A percentile compares a stretch with the other conserved stretches of the same genome.
Evolutionary conservation across 2,113 vertebrate genomes (phyloP).

Genomic region (Lethenteron reissneri): DNA sequence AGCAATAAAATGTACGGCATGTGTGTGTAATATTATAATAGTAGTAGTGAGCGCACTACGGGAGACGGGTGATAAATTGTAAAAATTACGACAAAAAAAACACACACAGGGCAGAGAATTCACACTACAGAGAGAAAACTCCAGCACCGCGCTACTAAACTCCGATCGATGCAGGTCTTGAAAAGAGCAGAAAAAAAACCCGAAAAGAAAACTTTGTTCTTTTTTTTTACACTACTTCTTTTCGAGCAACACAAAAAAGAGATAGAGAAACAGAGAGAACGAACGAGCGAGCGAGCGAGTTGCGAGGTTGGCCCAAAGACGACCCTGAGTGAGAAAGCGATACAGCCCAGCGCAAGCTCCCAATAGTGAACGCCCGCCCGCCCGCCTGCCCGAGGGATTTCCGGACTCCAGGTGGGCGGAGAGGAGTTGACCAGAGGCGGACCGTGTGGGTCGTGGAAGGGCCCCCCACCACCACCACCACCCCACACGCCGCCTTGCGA

Average conservation of each 20-base stretch:
- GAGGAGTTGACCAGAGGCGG: neutral
- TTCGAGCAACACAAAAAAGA: neutral
- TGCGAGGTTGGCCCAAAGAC: neutral
- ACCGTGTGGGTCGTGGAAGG: neutral
- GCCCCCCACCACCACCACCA: neutral
- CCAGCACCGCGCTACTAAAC: too few species aligned
- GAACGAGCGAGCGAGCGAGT: neutral
- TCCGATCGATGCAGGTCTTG: too few species aligned
- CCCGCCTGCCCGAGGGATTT: neutral
- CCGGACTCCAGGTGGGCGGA: neutral
- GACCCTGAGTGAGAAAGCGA: neutral
- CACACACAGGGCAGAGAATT: neutral
- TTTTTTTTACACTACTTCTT: too few species aligned
- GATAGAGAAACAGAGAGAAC: neutral
- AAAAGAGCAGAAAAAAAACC: too few species aligned
- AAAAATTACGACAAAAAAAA: neutral
- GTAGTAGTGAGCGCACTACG: slow-evolving; percentile 1
- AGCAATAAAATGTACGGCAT: too few species aligned
- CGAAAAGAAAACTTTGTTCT: too few species aligned
- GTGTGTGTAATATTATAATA: too few species aligned
- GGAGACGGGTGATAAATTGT: slow-evolving; percentile 14
- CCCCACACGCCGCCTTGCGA: neutral
- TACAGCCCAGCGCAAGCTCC: neutral
- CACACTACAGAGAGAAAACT: too few species aligned
- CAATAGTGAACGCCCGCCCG: too few species aligned